Conservation (phyloP, 2,888 invertebrate species). For the Busseola fusca region DNA sequence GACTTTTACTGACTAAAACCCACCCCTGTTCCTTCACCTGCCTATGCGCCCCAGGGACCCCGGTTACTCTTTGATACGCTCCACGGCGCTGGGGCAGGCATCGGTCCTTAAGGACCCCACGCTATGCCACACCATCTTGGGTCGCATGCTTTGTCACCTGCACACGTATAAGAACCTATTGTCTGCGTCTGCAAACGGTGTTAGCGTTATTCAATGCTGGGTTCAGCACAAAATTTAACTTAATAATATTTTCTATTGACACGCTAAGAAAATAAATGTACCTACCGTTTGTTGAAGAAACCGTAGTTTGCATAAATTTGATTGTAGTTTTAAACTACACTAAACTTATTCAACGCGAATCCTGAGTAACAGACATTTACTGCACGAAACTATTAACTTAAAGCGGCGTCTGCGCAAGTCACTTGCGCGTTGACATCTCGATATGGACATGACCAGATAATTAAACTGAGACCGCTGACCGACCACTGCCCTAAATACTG, state of each 20-base stretch:
- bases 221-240: background rate
- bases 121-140: background rate
- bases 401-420: conserved; percentile 47
- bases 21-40: too few species aligned
- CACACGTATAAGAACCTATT: background rate
- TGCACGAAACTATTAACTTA: conserved; percentile 37
- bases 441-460: conserved; percentile 71
- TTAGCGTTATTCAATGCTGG: background rate
- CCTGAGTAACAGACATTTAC: conserved; percentile 27
- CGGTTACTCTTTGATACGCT: too few species aligned
- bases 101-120: too few species aligned
- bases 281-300: conserved; percentile 13
- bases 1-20: too few species aligned
- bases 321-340: conserved; percentile 11
- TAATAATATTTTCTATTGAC: background rate
- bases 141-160: background rate
- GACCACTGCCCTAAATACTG: conserved; percentile 70
- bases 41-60: too few species aligned
- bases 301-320: background rate
- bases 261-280: background rate
- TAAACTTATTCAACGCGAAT: conserved; percentile 38
- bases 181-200: background rate
- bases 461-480: conserved; percentile 68
- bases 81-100: too few species aligned
- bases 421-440: conserved; percentile 59